These are phyloP conservation scores for Zosterops pallidus DNA, from an alignment of 2,113 vertebrate species.

Conservation along the genomic window DNA sequence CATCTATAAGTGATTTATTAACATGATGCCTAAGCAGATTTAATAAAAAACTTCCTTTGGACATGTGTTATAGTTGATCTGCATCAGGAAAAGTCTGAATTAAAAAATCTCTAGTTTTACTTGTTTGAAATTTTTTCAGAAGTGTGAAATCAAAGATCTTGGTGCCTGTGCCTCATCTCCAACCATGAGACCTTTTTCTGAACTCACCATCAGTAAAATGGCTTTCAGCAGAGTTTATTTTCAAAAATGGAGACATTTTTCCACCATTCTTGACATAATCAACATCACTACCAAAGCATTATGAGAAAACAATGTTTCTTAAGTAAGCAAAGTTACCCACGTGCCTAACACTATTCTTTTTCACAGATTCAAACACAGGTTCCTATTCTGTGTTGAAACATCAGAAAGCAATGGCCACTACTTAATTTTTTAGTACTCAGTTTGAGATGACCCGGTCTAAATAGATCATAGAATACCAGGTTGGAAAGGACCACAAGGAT, in stretches of 20 bases:
- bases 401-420: fast-evolving
- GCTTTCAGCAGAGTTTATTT: not conserved
- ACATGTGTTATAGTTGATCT: not conserved
- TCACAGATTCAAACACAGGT: not conserved
- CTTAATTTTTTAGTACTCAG: not conserved
- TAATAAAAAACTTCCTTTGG: not conserved
- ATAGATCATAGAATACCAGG: not conserved
- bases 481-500: not conserved
- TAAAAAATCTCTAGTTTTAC: not conserved
- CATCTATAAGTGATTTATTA: not conserved
- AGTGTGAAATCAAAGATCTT: not conserved
- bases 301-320: not conserved
- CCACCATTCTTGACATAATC: not conserved
- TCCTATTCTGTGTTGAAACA: not conserved
- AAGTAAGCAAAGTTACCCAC: not conserved
- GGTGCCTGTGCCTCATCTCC: not conserved
- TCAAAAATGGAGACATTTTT: not conserved
- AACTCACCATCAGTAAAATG: not conserved
- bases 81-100: not conserved
- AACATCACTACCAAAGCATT: not conserved
- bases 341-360: not conserved
- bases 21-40: not conserved
- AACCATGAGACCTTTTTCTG: not conserved
- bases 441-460: not conserved
- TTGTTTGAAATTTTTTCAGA: not conserved